Percentiles rank a stretch among this genome's conserved stretches.
Evolutionary conservation across 2,113 vertebrate genomes (phyloP).

Genomic region (Ophthalmotilapia sp.): DNA sequence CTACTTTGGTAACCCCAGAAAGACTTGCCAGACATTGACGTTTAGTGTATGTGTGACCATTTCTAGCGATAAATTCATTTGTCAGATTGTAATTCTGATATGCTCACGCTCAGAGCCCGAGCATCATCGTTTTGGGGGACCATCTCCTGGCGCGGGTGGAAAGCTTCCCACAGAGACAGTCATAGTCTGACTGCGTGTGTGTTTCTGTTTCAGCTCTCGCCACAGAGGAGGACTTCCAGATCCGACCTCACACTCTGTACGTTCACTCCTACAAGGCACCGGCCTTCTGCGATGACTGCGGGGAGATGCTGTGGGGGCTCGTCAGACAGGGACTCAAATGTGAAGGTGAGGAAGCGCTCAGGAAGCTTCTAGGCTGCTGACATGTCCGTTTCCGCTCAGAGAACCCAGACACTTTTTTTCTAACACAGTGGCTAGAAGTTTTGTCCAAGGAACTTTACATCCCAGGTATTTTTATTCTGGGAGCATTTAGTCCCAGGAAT

Average conservation of each 20-base stretch:
- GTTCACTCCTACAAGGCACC: slow-evolving; percentile 95
- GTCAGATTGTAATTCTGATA: background rate
- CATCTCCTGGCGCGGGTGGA: background rate
- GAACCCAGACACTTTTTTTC: background rate
- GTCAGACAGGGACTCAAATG: slow-evolving; percentile 94
- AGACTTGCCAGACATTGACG: background rate
- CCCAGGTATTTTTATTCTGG: background rate
- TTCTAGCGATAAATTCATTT: background rate
- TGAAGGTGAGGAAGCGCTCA: slow-evolving; percentile 74
- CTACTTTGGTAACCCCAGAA: background rate
- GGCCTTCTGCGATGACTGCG: slow-evolving; percentile 93
- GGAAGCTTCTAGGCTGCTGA: background rate
- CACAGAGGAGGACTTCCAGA: slow-evolving; percentile 90
- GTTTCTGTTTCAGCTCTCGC: slow-evolving; percentile 75
- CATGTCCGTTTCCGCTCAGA: background rate
- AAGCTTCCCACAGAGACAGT: background rate
- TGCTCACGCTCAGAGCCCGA: background rate
- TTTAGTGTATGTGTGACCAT: background rate
- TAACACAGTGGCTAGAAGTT: background rate
- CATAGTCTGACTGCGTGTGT: background rate
- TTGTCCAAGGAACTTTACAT: background rate
- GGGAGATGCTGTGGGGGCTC: slow-evolving; percentile 94
- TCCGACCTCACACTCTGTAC: slow-evolving; percentile 86
- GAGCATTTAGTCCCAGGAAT: background rate
- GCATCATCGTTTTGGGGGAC: background rate